These are phyloP conservation scores for Bothrops jararaca DNA, from an alignment of 2,113 vertebrate genomes.

Conservation along the genomic window DNA sequence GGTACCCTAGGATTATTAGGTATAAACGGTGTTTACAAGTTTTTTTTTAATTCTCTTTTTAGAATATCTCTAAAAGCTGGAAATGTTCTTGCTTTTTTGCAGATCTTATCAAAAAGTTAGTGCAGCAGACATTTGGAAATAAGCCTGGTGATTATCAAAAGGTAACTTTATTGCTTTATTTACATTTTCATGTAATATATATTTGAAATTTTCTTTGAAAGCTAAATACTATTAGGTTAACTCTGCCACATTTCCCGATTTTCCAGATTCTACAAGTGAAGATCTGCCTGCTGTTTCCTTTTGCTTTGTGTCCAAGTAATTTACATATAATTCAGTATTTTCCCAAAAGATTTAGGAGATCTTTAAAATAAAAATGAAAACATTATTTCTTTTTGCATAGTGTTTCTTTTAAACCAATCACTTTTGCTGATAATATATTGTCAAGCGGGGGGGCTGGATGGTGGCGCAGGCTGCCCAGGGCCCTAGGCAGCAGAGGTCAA, in stretches of 20 bases:
- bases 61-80: conserved; percentile 46
- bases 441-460: too few species aligned
- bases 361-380: not conserved
- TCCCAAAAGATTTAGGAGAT: not conserved
- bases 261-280: not conserved
- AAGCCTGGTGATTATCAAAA: conserved; percentile 81
- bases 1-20: not conserved
- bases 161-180: conserved; percentile 73
- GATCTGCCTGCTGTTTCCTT: not conserved
- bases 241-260: not conserved
- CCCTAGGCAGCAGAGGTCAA: too few species aligned
- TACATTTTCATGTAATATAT: not conserved
- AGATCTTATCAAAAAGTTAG: conserved; percentile 84
- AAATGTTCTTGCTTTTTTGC: conserved; percentile 64
- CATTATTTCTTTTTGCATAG: not conserved
- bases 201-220: conserved; percentile 6
- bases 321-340: not conserved
- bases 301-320: not conserved
- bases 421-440: not conserved
- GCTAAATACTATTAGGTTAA: not conserved
- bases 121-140: conserved; percentile 80
- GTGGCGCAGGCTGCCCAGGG: too few species aligned
- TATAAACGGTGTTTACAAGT: not conserved
- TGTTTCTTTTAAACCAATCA: not conserved
- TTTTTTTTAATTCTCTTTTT: not conserved